Evolutionary conservation across 2,888 invertebrate genomes (phyloP).

Genomic region (Macaria notata): DNA sequence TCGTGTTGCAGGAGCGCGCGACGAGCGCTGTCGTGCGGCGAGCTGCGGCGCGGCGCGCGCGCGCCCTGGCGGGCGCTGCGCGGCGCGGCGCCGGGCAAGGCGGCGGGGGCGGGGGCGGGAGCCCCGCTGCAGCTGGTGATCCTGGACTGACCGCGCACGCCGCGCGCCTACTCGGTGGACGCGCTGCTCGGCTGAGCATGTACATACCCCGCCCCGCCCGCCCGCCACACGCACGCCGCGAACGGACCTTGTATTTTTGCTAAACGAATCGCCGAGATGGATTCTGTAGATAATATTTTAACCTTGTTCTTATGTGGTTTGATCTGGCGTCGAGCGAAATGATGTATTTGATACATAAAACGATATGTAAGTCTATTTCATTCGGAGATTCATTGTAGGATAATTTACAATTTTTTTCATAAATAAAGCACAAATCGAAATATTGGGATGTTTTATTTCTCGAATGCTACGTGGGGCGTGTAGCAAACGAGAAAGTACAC

Average conservation of each 20-base stretch:
- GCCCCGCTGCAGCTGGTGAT: slow-evolving; percentile 84
- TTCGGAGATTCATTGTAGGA: slow-evolving; percentile 84
- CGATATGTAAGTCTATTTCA: slow-evolving; percentile 83
- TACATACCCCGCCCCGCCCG: slow-evolving; percentile 51
- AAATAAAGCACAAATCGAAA: slow-evolving; percentile 85
- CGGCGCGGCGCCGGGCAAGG: slow-evolving; percentile 30
- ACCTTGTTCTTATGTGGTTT: slow-evolving; percentile 81
- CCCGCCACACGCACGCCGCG: slow-evolving; percentile 22
- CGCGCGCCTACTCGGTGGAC: slow-evolving; percentile 85
- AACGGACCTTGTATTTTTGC: slow-evolving; percentile 78
- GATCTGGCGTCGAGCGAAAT: slow-evolving; percentile 80
- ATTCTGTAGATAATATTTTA: slow-evolving; percentile 82
- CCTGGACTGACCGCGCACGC: slow-evolving; percentile 85
- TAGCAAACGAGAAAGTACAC: no score
- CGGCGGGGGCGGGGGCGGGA: slow-evolving; percentile 47
- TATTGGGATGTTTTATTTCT: slow-evolving; percentile 66
- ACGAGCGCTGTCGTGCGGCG: slow-evolving; percentile 51
- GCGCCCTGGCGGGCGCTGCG: slow-evolving; percentile 80
- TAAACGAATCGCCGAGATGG: slow-evolving; percentile 79
- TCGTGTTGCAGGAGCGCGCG: slow-evolving; percentile 27
- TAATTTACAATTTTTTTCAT: slow-evolving; percentile 87
- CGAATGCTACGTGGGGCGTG: not conserved
- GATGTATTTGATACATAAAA: slow-evolving; percentile 82
- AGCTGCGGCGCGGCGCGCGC: slow-evolving; percentile 84
- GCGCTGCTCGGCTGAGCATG: slow-evolving; percentile 83